Evolutionary conservation across 2,797 vertebrate species (phyloP), one percentile per base, ranked within the genome.

Genomic region (Carcharodon carcharias): DNA sequence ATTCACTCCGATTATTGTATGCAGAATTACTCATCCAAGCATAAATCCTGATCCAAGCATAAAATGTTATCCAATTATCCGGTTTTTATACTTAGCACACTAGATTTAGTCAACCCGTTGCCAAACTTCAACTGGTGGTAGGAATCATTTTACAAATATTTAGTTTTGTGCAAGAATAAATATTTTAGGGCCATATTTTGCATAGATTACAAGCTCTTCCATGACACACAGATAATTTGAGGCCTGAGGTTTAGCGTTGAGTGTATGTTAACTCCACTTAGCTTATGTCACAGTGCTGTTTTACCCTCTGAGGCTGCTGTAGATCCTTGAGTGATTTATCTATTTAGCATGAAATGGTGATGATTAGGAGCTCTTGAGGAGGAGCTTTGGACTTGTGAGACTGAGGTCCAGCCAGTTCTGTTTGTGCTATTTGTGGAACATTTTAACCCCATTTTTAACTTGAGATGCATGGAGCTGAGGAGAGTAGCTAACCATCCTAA

Each of bases 41-140:
- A 77, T 77, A 95, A 95, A 95, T 73, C 67, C 67, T 95, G 67
- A 95, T 95, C 50, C 94, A 95, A 95, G 91, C 94, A 95, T 95
- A 54, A 95, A 95, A 95, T 95, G 71, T 95, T 56, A 95, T 95
- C 94, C 94, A 95, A 95, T 95, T 95, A 95, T 95, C 50, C 69
- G 69, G 94, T 56, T 95, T 95, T 95, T 95, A 95, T 95, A 50
- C 92, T 95, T 67, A 95, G 65, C 92, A 69, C 93, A 95, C 67
- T 95, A 58, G 94, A 71, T 95, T 73, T 77, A 95, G 69, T 73
- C 94, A 95, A 95, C 67, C 50, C 69, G 77, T 28, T 95, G 94
- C 94, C 67, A 95, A 73, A 77, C 50, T 73, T 95, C 94, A 95
- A 71, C 94, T 77, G 94, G 67, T 73, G 69, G 71, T n/a, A 95